Base-by-base conservation (phyloP, 2,113 vertebrate species). In the Saguinus midas region DNA sequence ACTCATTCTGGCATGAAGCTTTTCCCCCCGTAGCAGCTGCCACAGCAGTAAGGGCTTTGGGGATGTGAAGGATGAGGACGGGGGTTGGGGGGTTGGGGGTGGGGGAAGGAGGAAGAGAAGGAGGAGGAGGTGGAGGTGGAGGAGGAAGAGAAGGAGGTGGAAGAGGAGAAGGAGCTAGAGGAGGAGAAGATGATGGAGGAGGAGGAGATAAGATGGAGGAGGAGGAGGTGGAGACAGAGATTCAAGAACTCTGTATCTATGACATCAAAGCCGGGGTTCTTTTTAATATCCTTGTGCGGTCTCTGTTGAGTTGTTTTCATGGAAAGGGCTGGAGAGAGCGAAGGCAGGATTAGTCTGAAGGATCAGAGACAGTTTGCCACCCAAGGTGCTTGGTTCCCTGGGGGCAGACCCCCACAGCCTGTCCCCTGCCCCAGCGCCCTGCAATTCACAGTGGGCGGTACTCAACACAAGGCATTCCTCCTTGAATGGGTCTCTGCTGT, bases 1-100 rank as follows among this genome's bases (percentile, higher is more conserved):
- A 78, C 84, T 95, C 84, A 94, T 91, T 87, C 97, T 95, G 96
- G 45, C 93, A 96, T 96, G 96, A 98, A 97, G 40, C 50, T 18
- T 37, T 85, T 23, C 35, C 50, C 50, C 55, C 10, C 48, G 37
- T 13, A 32, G 91, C 23, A 58, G 40, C 87, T 86, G 96, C 48
- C 43, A 11, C n/a, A 3, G 76, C 37, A n/a, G 21, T 4, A 21
- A 79, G n/a, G 66, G n/a, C 48, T 79, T 43, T 84, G 40, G 82
- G 84, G 52, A 79, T 20, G 4, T 48, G 52, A 32, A 35, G 32
- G 66, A 14, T 12, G 61, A 64, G 11, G 8, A 21, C 43, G 17
- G 50, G 5, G 14, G 58, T 16, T 23, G 50, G 3, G 10, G 68
- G 29, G n/a, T 3, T 4, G 43, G 5, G 10, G 68, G 27, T 23